A percentile compares a stretch with the other conserved stretches of the same genome.
phyloP scores from a whole-genome alignment of 1,140 invertebrate genomes.

The Andricus grossulariae region DNA sequence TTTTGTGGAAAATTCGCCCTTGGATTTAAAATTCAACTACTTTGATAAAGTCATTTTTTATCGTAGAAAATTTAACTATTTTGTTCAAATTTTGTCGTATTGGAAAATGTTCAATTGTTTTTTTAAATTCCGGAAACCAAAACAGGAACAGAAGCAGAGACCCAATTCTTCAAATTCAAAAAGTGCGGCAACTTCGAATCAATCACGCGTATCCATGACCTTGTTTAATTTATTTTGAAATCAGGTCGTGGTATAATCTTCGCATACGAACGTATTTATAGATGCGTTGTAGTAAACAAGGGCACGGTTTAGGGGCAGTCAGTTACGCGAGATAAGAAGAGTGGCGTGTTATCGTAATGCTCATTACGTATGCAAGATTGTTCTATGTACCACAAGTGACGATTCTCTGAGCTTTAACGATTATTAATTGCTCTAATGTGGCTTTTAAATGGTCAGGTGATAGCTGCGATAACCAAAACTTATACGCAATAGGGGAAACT shows the following conservation, averaged over 20 bases:
- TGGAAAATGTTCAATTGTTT: too few species aligned
- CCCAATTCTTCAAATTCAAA: not conserved
- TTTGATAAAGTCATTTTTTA: too few species aligned
- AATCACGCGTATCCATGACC: conserved; percentile 41
- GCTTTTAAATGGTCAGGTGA: conserved; percentile 47
- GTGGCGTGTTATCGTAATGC: conserved; percentile 57
- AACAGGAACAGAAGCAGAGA: too few species aligned
- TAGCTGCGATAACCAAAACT: conserved; percentile 17
- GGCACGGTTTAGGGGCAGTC: conserved; percentile 57
- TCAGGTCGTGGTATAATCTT: conserved; percentile 57
- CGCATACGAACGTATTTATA: conserved; percentile 56
- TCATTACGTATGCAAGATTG: conserved; percentile 48
- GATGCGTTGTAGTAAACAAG: conserved; percentile 69
- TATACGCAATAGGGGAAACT: not conserved
- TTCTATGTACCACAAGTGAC: conserved; percentile 46
- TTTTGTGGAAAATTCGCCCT: too few species aligned
- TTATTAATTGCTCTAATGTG: conserved; percentile 47
- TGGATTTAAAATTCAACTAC: too few species aligned
- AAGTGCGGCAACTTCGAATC: conserved; percentile 28
- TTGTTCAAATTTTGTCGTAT: too few species aligned
- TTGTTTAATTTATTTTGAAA: conserved; percentile 61
- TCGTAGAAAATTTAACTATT: too few species aligned
- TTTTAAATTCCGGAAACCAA: too few species aligned
- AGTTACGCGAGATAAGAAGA: conserved; percentile 59
- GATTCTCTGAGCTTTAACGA: conserved; percentile 53